Base-by-base conservation (phyloP, 1,140 invertebrate species). In the Rhopalosiphum maidis region DNA sequence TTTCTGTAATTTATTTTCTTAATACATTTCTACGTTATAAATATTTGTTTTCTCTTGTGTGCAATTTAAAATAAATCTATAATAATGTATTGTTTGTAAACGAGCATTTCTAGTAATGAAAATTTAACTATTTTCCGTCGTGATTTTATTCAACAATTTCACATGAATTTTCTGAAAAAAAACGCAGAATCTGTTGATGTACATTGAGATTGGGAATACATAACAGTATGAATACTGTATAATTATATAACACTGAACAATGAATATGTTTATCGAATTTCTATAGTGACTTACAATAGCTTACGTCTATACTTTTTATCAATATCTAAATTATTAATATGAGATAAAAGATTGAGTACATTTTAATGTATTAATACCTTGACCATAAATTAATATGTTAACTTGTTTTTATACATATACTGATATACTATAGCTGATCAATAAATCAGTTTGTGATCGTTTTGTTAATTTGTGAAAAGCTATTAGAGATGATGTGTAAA, bases 1-100 rank as follows among this genome's bases (percentile, higher is more conserved):
- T 68, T 77, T 77, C 60, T 77, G 60, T 77, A 77, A 35, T 77
- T n/a, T 77, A 77, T 77, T n/a, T 77, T 77, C 30, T 77, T n/a
- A 77, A 77, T 77, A n/a, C 4, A 68, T 68, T 68, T 68, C 60
- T 30, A 68, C 60, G 18, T 68, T 15, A 77, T 68, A 68, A n/a
- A 18, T n/a, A n/a, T n/a, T 18, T 18, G 5, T 15, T 60, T 9
- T 68, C 15, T n/a, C n/a, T 3, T 5, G 25, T 68, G 9, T 68
- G n/a, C 30, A n/a, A 68, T n/a, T 4, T n/a, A 68, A 15, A 68
- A n/a, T 15, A n/a, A 30, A 60, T 25, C 55, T 8, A 60, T 60
- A 60, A 30, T 60, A 60, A 68, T n/a, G n/a, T n/a, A n/a, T 68
- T 60, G 30, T 68, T 68, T 68, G n/a, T 68, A 68, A 68, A n/a